Evolutionary conservation across 2,113 vertebrate genomes (phyloP).

Genomic region (Saccopteryx bilineata): DNA sequence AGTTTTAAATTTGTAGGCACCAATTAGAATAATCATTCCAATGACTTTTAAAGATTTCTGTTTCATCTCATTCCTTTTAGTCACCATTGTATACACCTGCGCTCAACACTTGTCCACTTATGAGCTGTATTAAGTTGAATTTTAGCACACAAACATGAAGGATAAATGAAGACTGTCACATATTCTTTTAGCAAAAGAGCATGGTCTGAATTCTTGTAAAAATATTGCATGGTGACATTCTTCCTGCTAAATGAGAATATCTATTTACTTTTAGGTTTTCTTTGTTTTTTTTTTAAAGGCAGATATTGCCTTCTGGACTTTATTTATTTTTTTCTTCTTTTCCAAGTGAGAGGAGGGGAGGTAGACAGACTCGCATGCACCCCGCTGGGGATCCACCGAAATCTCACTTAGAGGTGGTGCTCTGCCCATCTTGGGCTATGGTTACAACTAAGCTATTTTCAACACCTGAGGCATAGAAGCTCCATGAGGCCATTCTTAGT

Average conservation of each 20-base stretch:
- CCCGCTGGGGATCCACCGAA: no score
- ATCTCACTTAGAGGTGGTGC: no score
- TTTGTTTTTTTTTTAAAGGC: no score
- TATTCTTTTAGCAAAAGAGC: neutral
- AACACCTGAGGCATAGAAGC: no score
- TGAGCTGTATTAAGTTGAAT: constrained; percentile 27
- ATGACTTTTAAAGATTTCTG: neutral
- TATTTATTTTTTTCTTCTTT: no score
- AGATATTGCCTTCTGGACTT: no score
- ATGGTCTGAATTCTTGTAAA: neutral
- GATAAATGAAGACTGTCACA: neutral
- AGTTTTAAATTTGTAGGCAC: constrained; percentile 28
- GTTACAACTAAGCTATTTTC: no score
- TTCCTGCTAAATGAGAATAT: neutral
- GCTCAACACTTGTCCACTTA: constrained; percentile 7
- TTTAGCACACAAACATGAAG: neutral
- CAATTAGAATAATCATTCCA: neutral
- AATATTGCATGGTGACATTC: neutral
- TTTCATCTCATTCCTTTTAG: neutral
- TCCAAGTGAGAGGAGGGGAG: no score
- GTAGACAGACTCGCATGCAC: no score
- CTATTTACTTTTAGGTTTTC: constrained; percentile 50
- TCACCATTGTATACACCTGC: neutral
- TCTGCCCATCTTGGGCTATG: no score
- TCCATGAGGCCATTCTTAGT: no score